A percentile compares a stretch with the other conserved stretches of the same genome.
These are phyloP conservation scores for Neodiprion virginianus DNA, from an alignment of 1,140 invertebrate genomes.

Conservation along the genomic window DNA sequence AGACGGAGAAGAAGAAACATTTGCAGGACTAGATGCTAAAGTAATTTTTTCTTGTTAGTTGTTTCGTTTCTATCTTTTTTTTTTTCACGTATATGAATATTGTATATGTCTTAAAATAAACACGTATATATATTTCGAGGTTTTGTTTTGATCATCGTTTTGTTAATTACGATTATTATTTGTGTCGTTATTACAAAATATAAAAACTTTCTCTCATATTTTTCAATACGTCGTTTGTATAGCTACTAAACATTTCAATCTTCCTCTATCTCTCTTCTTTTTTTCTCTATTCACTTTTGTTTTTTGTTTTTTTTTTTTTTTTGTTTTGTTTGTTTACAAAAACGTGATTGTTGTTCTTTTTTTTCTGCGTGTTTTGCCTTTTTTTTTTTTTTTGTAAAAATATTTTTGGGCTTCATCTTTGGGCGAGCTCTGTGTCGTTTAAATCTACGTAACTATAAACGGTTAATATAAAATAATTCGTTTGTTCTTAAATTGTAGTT, in stretches of 20 bases:
- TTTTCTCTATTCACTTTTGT: not conserved
- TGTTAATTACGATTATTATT: not conserved
- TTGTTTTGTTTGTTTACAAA: not conserved
- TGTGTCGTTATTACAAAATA: not conserved
- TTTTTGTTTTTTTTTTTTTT: not conserved
- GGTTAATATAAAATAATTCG: slow-evolving; percentile 7
- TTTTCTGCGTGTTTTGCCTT: too few relatives aligned
- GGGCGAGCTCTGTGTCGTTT: slow-evolving; percentile 27
- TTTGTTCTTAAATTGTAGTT: not conserved
- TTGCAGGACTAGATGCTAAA: not conserved
- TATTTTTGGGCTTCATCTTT: slow-evolving; percentile 56
- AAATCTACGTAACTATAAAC: not conserved
- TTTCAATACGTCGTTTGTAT: not conserved
- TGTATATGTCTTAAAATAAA: not conserved
- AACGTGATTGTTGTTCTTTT: not conserved
- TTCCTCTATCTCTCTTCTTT: not conserved
- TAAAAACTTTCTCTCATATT: not conserved
- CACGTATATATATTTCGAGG: not conserved
- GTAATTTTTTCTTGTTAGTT: not conserved
- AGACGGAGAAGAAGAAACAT: too few relatives aligned
- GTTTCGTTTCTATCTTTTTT: not conserved
- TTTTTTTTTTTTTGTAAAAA: slow-evolving; percentile 41
- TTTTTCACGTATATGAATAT: not conserved
- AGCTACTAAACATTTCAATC: not conserved
- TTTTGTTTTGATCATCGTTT: not conserved